These are phyloP conservation scores for Macrostomum lignano DNA, from an alignment of 1,140 invertebrate genomes.

Conservation along the genomic window DNA sequence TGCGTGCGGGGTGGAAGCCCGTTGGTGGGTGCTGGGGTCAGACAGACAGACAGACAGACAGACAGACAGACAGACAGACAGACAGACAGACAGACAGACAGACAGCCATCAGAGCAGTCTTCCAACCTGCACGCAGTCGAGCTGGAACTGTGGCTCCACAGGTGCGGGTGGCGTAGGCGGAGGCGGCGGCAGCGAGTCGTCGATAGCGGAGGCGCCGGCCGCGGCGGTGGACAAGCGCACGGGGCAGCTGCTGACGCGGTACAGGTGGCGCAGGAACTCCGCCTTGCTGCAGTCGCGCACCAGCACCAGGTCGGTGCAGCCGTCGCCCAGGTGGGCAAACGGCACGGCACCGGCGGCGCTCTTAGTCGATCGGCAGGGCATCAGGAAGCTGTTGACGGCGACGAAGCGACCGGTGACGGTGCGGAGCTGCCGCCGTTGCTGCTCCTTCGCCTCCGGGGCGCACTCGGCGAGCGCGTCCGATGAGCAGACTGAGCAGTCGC, in stretches of 20 bases:
- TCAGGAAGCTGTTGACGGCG: constrained; percentile 44
- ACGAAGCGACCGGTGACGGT: constrained; percentile 35
- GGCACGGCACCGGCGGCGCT: constrained; percentile 41
- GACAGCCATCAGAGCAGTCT: constrained; percentile 43
- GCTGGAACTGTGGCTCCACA: constrained; percentile 34
- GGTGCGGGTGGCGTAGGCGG: too few species aligned
- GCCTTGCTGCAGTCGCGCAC: constrained; percentile 42
- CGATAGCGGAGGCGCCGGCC: neutral
- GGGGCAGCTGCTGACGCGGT: constrained; percentile 12
- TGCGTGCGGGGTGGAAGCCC: neutral
- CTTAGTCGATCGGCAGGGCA: constrained; percentile 45
- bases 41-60: constrained; percentile 9
- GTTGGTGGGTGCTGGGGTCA: constrained; percentile 6
- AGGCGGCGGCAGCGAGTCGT: neutral
- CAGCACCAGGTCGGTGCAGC: constrained; percentile 45
- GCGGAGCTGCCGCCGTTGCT: neutral
- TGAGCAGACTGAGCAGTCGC: too few species aligned
- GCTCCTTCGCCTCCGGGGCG: neutral
- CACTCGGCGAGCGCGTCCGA: neutral
- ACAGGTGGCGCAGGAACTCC: constrained; percentile 39
- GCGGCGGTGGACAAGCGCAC: constrained; percentile 1
- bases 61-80: constrained; percentile 32
- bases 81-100: too few species aligned
- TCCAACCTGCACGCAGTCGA: constrained; percentile 47
- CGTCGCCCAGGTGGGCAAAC: constrained; percentile 49